These are phyloP conservation scores for Drosophila formosana DNA, from an alignment of 2,888 invertebrate genomes.

Conservation along the genomic window DNA sequence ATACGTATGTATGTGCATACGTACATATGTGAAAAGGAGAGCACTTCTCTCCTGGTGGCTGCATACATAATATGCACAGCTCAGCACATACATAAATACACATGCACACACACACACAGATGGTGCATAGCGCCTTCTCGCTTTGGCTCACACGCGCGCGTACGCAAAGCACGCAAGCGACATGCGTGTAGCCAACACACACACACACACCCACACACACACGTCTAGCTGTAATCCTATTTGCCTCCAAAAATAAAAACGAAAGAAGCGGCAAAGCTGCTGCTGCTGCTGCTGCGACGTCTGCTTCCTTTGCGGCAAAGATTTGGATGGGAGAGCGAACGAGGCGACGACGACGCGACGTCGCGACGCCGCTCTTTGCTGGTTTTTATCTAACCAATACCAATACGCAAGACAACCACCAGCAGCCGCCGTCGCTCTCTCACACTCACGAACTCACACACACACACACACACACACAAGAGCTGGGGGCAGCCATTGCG, in stretches of 20 bases:
- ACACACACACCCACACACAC: conserved; percentile 28
- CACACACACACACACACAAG: conserved; percentile 19
- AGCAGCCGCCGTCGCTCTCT: conserved; percentile 37
- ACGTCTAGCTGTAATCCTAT: conserved; percentile 68
- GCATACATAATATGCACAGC: conserved; percentile 19
- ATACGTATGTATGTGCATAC: conserved; percentile 7
- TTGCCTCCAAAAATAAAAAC: conserved; percentile 73
- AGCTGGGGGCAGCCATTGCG: conserved; percentile 60
- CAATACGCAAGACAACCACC: conserved; percentile 56
- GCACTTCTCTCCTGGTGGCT: conserved; percentile 54
- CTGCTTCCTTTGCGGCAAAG: conserved; percentile 63
- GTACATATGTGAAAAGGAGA: conserved; percentile 20
- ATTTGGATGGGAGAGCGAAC: conserved; percentile 44
- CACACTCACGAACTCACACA: conserved; percentile 14
- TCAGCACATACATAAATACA: not conserved
- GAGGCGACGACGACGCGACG: conserved; percentile 7
- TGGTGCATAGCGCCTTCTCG: conserved; percentile 45
- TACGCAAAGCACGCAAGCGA: conserved; percentile 57
- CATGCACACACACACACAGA: conserved; percentile 7
- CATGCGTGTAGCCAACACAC: conserved; percentile 49
- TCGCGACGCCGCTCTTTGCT: conserved; percentile 52
- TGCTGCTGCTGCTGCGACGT: conserved; percentile 49
- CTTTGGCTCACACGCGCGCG: conserved; percentile 44
- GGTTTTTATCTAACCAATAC: conserved; percentile 74
- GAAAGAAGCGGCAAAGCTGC: conserved; percentile 63